Percentiles rank a stretch among this genome's conserved stretches.
Evolutionary conservation across 1,140 invertebrate species (phyloP).

Genomic region (Euwallacea fornicatus): DNA sequence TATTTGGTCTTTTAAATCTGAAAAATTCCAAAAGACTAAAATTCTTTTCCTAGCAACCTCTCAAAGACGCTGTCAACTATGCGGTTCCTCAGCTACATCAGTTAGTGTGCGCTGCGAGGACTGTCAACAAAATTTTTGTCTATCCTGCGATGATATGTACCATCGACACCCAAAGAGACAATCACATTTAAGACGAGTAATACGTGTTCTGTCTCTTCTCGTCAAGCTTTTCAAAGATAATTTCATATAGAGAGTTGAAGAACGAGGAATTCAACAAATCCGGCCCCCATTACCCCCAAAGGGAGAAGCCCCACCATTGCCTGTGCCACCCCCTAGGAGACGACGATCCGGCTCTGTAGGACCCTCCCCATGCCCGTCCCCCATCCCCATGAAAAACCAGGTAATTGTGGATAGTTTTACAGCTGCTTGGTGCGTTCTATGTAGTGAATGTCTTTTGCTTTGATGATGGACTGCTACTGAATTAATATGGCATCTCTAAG

Average conservation of each 20-base stretch:
- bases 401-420: conserved; percentile 38
- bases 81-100: conserved; percentile 73
- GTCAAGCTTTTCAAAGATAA: conserved; percentile 8
- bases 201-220: conserved; percentile 1
- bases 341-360: conserved; percentile 56
- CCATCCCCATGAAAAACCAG: conserved; percentile 48
- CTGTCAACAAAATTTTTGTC: conserved; percentile 80
- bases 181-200: conserved; percentile 73
- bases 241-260: conserved; percentile 37
- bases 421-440: background rate
- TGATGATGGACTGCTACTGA: background rate
- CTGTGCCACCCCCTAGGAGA: conserved; percentile 81
- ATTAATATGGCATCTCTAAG: background rate
- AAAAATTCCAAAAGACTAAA: conserved; percentile 40
- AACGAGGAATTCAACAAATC: conserved; percentile 48
- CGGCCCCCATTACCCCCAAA: conserved; percentile 82
- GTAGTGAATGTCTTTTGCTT: background rate
- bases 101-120: conserved; percentile 77
- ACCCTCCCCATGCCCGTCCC: conserved; percentile 55
- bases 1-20: too few species aligned
- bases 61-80: conserved; percentile 74
- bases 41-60: conserved; percentile 28
- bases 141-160: conserved; percentile 91
- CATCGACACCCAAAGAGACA: conserved; percentile 88
- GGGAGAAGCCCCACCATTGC: conserved; percentile 63